These are phyloP conservation scores for Nannoperca australis DNA, from an alignment of 2,797 vertebrate species.

Conservation along the genomic window DNA sequence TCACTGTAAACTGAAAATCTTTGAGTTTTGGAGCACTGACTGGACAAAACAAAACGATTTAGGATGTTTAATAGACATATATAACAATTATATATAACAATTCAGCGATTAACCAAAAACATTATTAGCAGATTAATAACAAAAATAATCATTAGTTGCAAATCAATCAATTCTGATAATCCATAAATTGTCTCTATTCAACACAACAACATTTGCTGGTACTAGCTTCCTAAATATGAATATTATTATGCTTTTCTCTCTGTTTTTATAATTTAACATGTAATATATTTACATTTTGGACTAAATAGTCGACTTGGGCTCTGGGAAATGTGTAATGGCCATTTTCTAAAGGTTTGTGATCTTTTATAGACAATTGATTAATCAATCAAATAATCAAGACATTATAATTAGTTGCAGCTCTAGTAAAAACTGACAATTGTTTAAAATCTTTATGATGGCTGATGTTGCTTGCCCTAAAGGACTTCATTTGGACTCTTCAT, in stretches of 20 bases:
- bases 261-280: not conserved
- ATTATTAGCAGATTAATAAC: no score
- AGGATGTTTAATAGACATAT: no score
- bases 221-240: no score
- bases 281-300: not conserved
- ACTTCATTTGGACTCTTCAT: not conserved
- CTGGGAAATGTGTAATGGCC: not conserved
- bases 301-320: no score
- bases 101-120: no score
- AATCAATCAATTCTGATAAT: no score
- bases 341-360: not conserved
- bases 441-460: not conserved
- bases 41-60: not conserved
- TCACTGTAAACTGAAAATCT: no score
- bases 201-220: not conserved
- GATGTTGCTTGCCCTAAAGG: not conserved
- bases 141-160: no score
- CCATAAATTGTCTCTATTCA: no score
- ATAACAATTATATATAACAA: no score
- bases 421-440: not conserved
- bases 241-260: not conserved
- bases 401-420: not conserved
- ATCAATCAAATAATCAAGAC: not conserved
- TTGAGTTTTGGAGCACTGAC: no score
- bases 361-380: not conserved